Base-by-base conservation (phyloP, 1,140 invertebrate species). In the Cherax quadricarinatus region DNA sequence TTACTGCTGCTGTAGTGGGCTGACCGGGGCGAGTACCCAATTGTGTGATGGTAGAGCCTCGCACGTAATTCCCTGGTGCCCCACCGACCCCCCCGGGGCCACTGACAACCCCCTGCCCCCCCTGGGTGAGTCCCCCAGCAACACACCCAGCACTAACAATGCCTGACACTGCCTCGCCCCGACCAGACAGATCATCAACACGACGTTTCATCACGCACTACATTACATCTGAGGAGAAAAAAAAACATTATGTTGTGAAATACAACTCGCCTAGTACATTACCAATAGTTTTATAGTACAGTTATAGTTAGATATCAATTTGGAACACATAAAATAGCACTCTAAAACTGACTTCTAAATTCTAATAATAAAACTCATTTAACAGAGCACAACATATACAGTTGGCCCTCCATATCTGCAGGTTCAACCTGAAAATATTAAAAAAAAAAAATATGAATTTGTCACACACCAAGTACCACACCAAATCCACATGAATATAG, bases 151-250 rank as follows among this genome's bases (percentile, higher is more conserved):
- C 79, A 73, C 89, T 91, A 57, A 91, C 89, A 51, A 91, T 91
- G 89, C 89, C 89, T 86, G 89, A 91, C 73, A 86, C 89, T 91
- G 89, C 89, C 89, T 91, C 89, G n/a, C 83, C 89, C 84, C 89
- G 89, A 70, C 89, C 89, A 60, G 75, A 86, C 21, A 90, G 78
- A 80, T 86, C 85, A 91, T 91, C 89, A 86, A 87, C 78, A 86
- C 89, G 89, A 86, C 89, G 84, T 80, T 91, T 91, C 89, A 91
- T 91, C 84, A 86, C 89, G 89, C 89, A 91, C 89, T 91, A 91
- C 89, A 91, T 91, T 91, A 91, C 89, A 91, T 84, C 89, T 91
- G 89, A 24, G 87, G 87, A 9, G 48, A 51, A 86, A 70, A 53
- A 70, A 16, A 66, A 66, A 79, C 78, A 30, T 10, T 49, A 48